Evolutionary conservation across 2,888 invertebrate genomes (phyloP), one percentile per base, ranked within the genome.

Genomic region (Tetanocera ferruginea): DNA sequence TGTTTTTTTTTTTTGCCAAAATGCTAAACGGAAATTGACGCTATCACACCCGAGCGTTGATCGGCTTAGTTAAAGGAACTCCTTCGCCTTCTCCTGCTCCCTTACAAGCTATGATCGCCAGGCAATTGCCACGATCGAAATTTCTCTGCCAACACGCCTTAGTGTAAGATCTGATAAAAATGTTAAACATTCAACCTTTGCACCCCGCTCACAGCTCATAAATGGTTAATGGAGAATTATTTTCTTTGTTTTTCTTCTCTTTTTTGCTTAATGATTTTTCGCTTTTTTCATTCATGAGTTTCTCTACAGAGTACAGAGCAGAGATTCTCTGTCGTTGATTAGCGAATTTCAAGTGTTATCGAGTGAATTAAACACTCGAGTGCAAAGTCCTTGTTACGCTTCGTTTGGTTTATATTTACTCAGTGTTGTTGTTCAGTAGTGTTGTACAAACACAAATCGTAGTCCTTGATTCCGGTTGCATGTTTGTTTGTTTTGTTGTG

Each of bases 121-220:
- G 60, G 25, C 28, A 17, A 60, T 25, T 60, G 17, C 2, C 57
- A 28, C 11, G 11, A 28, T 28, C 60, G 25, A 4, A 3, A 23
- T 28, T 60, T 28, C 11, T 60, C 17, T 23, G 17, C 28, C 14
- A 28, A 28, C 57, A 60, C 34, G 28, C 17, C 17, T n/a, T 19
- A 69, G 69, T 69, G 69, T 69, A 69, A 69, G 51, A 69, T 69
- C 69, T 69, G 69, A 69, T 69, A 69, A 69, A 69, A 34, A 66
- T 31, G 8, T 66, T 34, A 19, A 66, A 34, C 9, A 19, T 8
- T 49, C 51, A 69, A 69, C 69, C 25, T 69, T 69, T 69, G 51
- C 28, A 69, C 23, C 49, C 49, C 31, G 64, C 43, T 43, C 43
- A 14, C 43, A 43, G 14, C 11, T 14, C n/a, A n/a, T n/a, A n/a